Evolutionary conservation across 2,888 invertebrate genomes (phyloP).

Genomic region (Chydorus sphaericus): DNA sequence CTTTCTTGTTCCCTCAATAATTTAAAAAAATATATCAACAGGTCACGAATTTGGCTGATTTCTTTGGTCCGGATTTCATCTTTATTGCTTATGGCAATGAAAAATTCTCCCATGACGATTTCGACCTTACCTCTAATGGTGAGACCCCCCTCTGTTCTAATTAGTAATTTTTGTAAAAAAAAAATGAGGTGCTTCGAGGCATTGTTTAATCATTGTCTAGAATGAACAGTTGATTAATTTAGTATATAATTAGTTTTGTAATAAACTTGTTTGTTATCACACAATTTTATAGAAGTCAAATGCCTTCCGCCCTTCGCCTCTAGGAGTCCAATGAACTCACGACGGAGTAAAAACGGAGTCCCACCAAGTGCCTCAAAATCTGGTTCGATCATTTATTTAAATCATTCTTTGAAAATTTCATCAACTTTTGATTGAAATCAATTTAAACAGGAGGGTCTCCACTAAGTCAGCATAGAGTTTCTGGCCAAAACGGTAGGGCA

Average conservation of each 20-base stretch:
- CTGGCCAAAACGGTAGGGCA: not conserved
- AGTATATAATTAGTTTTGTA: too few relatives aligned
- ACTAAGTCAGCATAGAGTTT: not conserved
- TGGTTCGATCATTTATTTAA: too few relatives aligned
- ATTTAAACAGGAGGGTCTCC: not conserved
- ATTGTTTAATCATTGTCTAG: too few relatives aligned
- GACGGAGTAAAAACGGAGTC: constrained; percentile 16
- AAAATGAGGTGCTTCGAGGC: too few relatives aligned
- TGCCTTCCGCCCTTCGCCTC: constrained; percentile 28
- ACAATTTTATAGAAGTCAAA: constrained; percentile 30
- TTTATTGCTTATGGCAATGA: constrained; percentile 94
- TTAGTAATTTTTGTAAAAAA: constrained; percentile 13
- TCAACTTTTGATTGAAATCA: too few relatives aligned
- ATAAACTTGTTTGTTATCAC: too few relatives aligned
- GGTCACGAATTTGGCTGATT: constrained; percentile 77
- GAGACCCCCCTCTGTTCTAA: constrained; percentile 30
- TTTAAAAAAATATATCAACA: too few relatives aligned
- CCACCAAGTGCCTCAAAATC: too few relatives aligned
- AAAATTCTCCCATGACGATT: constrained; percentile 69
- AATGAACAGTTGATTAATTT: too few relatives aligned
- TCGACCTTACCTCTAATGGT: constrained; percentile 89
- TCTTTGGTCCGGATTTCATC: constrained; percentile 75
- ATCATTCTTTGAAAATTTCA: too few relatives aligned
- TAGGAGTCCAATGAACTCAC: constrained; percentile 24
- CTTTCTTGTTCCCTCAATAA: too few relatives aligned